Evolutionary conservation across 2,113 vertebrate species (phyloP).

Genomic region (Python bivittatus): DNA sequence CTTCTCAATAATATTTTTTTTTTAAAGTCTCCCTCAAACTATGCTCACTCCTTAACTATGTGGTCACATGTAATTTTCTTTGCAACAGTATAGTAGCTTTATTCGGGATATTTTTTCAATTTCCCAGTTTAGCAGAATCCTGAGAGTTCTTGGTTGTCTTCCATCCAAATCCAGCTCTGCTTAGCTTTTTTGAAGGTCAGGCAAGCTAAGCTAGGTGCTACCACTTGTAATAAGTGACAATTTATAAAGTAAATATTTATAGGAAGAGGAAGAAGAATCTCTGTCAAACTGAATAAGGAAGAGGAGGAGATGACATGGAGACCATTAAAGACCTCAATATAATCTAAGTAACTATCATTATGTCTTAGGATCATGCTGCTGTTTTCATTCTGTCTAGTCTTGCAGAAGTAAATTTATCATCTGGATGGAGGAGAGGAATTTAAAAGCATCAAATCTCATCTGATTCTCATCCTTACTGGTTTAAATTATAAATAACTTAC

Average conservation of each 20-base stretch:
- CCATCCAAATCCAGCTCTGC: not conserved
- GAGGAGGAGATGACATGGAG: not conserved
- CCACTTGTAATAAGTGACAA: not conserved
- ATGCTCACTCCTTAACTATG: not conserved
- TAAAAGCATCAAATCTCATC: slow-evolving; percentile 14
- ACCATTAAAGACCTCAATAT: not conserved
- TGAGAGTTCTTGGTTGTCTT: not conserved
- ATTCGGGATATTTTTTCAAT: not conserved
- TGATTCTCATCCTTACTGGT: slow-evolving; percentile 8
- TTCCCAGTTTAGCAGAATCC: not conserved
- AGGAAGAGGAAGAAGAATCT: not conserved
- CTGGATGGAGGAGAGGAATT: slow-evolving; percentile 1
- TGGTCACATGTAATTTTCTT: not conserved
- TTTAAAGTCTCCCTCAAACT: too few relatives aligned
- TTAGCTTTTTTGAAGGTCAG: not conserved
- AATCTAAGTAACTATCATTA: slow-evolving; percentile 1
- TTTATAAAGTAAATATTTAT: not conserved
- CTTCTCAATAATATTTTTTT: too few relatives aligned
- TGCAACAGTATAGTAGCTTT: not conserved
- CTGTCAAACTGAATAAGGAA: not conserved
- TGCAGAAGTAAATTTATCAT: slow-evolving; percentile 13
- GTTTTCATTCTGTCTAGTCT: slow-evolving; percentile 9
- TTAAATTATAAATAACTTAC: slow-evolving; percentile 10
- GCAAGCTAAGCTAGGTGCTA: not conserved
- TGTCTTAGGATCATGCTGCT: not conserved